Evolutionary conservation across 1,140 invertebrate genomes (phyloP), one percentile per base, ranked within the genome.

Genomic region (Caenorhabditis elegans): DNA sequence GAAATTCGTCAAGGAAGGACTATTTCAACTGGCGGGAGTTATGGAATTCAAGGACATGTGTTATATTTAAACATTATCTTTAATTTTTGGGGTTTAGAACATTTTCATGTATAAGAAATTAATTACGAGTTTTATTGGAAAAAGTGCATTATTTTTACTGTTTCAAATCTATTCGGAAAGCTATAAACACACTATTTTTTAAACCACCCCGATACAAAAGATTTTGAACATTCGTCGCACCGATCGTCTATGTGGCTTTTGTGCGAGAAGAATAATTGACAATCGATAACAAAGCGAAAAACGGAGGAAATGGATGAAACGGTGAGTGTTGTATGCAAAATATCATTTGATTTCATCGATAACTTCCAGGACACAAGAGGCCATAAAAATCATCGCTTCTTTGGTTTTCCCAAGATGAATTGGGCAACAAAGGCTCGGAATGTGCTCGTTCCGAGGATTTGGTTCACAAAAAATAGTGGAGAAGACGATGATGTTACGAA

Each of bases 1-100:
- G 55, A 65, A 65, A 17, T 65, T 65, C 34, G 55, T 22, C 4
- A 65, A 65, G n/a, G 31, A 34, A 34, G 55, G 55, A 65, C 17
- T 65, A 34, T 65, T 65, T 11, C 8, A 36, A 65, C 24, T 65
- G 55, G 55, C 55, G n/a, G 55, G 55, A 31, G 55, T 65, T 65
- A 34, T 28, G 34, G n/a, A 65, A 6, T 65, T 65, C 11, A 65
- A 65, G n/a, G 55, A 65, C n/a, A 31, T 65, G 31, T 65, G 55
- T 34, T 65, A 34, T 36, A 34, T 65, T 34, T 65, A n/a, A 65
- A 15, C 39, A 43, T 43, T 43, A 8, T 43, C 15, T 43, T 15
- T 8, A 43, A 43, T 15, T 43, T 5, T 43, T 43, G 39, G 39
- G 39, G 6, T 8, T 15, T 15, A 43, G 15, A 31, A 36, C 3